A percentile compares a stretch with the other conserved stretches of the same genome.
Conservation (phyloP, 2,888 invertebrate species). For the Drosophila algonquin region DNA sequence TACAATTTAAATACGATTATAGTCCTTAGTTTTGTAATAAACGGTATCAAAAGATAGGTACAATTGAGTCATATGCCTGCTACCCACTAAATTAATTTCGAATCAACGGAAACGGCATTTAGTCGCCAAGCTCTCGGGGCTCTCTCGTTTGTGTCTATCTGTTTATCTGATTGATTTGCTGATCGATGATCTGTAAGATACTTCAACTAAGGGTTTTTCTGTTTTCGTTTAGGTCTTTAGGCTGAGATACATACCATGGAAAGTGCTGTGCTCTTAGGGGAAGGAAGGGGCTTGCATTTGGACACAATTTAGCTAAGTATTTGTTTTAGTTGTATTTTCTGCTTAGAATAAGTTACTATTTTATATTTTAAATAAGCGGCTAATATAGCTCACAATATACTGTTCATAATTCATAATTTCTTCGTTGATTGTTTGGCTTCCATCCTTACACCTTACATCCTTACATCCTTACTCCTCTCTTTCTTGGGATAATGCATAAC, state of each 20-base stretch:
- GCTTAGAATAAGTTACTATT: constrained; percentile 48
- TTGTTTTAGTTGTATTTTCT: constrained; percentile 7
- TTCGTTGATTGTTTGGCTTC: constrained; percentile 77
- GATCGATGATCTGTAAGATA: constrained; percentile 17
- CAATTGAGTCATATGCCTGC: constrained; percentile 75
- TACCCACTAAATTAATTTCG: constrained; percentile 66
- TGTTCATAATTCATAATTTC: constrained; percentile 58
- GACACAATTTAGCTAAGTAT: constrained; percentile 68
- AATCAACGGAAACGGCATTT: constrained; percentile 46
- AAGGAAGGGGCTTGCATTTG: constrained; percentile 50
- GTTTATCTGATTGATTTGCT: constrained; percentile 24
- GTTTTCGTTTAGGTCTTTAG: constrained; percentile 10
- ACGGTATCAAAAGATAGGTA: constrained; percentile 81
- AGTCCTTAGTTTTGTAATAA: constrained; percentile 81
- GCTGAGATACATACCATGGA: constrained; percentile 46
- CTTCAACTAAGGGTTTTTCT: constrained; percentile 53
- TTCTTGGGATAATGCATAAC: constrained; percentile 9
- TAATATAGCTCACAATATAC: constrained; percentile 70
- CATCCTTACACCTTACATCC: neutral
- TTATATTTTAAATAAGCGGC: constrained; percentile 59
- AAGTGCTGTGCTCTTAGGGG: constrained; percentile 36
- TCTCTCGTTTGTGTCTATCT: constrained; percentile 7
- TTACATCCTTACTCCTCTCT: constrained; percentile 11
- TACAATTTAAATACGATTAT: constrained; percentile 69
- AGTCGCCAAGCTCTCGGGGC: constrained; percentile 30